Evolutionary conservation across 2,797 vertebrate genomes (phyloP).

Genomic region (Enteromius paludinosus): DNA sequence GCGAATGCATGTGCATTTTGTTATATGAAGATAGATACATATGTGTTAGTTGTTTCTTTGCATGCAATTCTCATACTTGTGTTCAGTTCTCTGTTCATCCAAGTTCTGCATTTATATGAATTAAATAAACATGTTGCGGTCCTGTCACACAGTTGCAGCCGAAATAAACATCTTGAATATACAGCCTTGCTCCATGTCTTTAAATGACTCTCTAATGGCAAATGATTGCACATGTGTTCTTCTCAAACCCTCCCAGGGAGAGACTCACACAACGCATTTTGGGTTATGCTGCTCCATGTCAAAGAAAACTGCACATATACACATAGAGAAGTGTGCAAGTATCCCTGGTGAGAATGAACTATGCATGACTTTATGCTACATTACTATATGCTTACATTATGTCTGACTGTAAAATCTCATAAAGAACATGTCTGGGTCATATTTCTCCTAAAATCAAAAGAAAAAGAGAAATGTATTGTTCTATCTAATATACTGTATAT

Average conservation of each 20-base stretch:
- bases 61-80: not conserved
- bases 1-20: slow-evolving; percentile 9
- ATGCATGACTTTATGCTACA: not conserved
- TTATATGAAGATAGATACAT: not conserved
- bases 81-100: not conserved
- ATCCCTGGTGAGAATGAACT: not conserved
- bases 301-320: slow-evolving; percentile 1
- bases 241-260: not conserved
- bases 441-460: not conserved
- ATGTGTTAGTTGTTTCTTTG: not conserved
- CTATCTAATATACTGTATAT: not conserved
- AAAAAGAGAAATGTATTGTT: not conserved
- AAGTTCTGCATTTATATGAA: slow-evolving; percentile 10
- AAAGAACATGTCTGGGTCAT: not conserved
- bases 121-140: not conserved
- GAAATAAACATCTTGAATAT: slow-evolving; percentile 31
- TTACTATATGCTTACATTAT: not conserved
- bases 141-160: not conserved
- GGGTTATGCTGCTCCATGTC: not conserved
- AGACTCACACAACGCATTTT: slow-evolving; percentile 15
- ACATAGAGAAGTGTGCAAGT: not conserved
- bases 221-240: slow-evolving; percentile 13
- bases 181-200: not conserved
- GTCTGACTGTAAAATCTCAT: not conserved
- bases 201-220: slow-evolving; percentile 14